A percentile compares a stretch with the other conserved stretches of the same genome.
Conservation (phyloP, 1,140 invertebrate species). For the Reticulitermes speratus region DNA sequence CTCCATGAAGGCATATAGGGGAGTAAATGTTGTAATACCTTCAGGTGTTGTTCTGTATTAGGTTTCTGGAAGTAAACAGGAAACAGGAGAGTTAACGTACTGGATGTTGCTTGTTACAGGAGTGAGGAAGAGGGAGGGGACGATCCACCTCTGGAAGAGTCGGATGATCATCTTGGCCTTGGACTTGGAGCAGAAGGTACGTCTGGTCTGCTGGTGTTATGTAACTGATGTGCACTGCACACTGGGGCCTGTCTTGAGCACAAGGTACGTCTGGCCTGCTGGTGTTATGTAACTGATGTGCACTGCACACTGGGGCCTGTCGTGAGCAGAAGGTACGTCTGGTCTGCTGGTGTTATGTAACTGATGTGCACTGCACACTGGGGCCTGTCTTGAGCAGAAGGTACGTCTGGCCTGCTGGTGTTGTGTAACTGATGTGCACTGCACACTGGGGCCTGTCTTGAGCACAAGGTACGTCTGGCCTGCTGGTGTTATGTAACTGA, state of each 20-base stretch:
- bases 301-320: too few species aligned
- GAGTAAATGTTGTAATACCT: neutral
- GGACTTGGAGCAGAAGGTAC: slow-evolving; percentile 44
- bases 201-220: too few species aligned
- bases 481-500: too few species aligned
- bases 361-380: too few species aligned
- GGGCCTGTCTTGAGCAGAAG: slow-evolving; percentile 41
- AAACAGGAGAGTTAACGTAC: too few species aligned
- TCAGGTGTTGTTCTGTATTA: neutral
- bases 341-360: too few species aligned
- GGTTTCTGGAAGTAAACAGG: too few species aligned
- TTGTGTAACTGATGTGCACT: too few species aligned
- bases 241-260: too few species aligned
- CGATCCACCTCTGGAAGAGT: slow-evolving; percentile 21
- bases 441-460: slow-evolving; percentile 13
- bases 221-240: too few species aligned
- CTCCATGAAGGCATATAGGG: too few species aligned
- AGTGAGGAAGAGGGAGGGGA: slow-evolving; percentile 32
- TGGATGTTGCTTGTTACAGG: slow-evolving; percentile 25
- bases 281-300: too few species aligned
- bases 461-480: slow-evolving; percentile 40
- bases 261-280: slow-evolving; percentile 38
- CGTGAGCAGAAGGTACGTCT: slow-evolving; percentile 43
- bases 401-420: slow-evolving; percentile 31
- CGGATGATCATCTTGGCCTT: slow-evolving; percentile 39